Conservation (phyloP, 53 echinoderm and acorn worm species). For the Patiria pectinifera region DNA sequence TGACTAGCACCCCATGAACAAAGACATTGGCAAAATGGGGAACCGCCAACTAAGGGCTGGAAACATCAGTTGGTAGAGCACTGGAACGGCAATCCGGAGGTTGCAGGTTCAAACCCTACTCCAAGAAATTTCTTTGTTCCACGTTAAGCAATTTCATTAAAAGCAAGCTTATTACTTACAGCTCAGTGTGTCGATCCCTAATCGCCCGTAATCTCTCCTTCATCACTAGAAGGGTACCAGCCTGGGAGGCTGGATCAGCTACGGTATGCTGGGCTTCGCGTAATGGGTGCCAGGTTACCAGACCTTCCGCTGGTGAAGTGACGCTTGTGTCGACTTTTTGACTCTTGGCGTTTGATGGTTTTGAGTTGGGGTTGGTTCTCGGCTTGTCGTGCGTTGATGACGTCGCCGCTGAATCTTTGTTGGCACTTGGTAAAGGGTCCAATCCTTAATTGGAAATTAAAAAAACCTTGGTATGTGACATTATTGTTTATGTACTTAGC, state of each 20-base stretch:
- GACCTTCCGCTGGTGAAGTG: neutral
- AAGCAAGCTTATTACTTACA: neutral
- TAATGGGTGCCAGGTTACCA: slow-evolving; percentile 75
- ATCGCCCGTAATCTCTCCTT: slow-evolving; percentile 64
- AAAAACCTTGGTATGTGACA: no score
- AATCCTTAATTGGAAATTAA: slow-evolving; percentile 1
- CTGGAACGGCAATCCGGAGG: neutral
- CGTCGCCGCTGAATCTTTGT: slow-evolving; percentile 12
- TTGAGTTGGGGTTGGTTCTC: neutral
- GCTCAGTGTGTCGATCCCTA: neutral
- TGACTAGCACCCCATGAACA: no score
- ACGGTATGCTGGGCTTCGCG: slow-evolving; percentile 76
- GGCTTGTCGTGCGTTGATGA: slow-evolving; percentile 5
- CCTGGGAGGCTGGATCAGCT: slow-evolving; percentile 85
- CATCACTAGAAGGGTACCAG: slow-evolving; percentile 81
- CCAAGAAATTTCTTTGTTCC: neutral
- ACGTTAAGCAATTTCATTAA: no score
- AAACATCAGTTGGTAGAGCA: no score
- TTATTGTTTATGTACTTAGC: no score
- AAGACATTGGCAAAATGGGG: no score
- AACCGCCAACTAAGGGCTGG: no score
- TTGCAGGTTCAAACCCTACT: neutral
- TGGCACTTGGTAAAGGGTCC: slow-evolving; percentile 33
- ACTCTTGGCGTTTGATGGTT: neutral
- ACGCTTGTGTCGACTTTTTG: no score